Conservation (phyloP, 2,888 invertebrate species). For the Galerucella nymphaeae region DNA sequence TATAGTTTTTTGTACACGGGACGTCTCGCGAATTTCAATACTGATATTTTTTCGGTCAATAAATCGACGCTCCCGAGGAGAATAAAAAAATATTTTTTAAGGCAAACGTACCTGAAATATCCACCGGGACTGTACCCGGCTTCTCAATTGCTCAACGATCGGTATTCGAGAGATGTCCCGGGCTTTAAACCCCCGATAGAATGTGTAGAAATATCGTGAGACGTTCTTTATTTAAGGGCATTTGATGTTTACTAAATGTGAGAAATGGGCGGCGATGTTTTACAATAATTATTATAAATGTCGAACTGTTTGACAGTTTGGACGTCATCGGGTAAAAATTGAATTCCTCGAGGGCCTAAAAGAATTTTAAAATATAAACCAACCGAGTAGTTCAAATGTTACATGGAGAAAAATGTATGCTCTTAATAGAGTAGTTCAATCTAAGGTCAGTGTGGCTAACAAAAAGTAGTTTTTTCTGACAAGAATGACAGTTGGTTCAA, state of each 20-base stretch:
- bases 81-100: not conserved
- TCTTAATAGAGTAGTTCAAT: no score
- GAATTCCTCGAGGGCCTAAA: slow-evolving; percentile 13
- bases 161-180: not conserved
- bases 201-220: not conserved
- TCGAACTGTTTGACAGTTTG: slow-evolving; percentile 27
- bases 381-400: not conserved
- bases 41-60: no score
- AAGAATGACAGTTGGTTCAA: no score
- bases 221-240: slow-evolving; percentile 14
- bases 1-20: not conserved
- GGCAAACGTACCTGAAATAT: not conserved
- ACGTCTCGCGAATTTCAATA: not conserved
- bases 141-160: not conserved
- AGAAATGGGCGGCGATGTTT: slow-evolving; percentile 36
- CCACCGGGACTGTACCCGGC: not conserved
- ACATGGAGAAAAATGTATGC: not conserved
- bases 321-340: slow-evolving; percentile 30
- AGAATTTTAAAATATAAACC: not conserved
- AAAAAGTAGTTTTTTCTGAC: no score
- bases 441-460: no score
- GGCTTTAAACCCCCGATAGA: not conserved
- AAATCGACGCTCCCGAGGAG: no score
- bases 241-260: slow-evolving; percentile 37
- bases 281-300: slow-evolving; percentile 25